Evolutionary conservation across 2,888 invertebrate species (phyloP).

Genomic region (Meghimatium bilineatum): DNA sequence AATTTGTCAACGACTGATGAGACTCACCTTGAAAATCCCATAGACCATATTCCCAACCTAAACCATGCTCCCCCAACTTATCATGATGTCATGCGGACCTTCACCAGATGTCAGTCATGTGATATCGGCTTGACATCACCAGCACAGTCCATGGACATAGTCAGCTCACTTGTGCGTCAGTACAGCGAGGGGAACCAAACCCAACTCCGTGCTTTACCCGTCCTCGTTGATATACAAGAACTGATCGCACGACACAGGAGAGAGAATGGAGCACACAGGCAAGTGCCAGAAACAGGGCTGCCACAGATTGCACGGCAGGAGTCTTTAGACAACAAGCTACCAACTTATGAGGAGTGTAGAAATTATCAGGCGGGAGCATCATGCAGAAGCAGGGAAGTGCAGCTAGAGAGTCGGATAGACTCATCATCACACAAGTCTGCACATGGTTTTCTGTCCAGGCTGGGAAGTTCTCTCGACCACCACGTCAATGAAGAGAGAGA

Average conservation of each 20-base stretch:
- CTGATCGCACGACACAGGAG: slow-evolving; percentile 24
- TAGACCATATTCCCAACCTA: not conserved
- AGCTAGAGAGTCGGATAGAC: too few species aligned
- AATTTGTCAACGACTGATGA: not conserved
- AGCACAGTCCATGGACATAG: not conserved
- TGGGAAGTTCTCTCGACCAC: not conserved
- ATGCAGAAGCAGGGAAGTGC: not conserved
- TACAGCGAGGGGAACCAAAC: slow-evolving; percentile 17
- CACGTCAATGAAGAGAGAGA: not conserved
- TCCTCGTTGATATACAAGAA: slow-evolving; percentile 8
- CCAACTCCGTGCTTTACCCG: not conserved
- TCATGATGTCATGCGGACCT: slow-evolving; percentile 26
- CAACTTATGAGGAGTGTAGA: slow-evolving; percentile 29
- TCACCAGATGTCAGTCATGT: slow-evolving; percentile 32
- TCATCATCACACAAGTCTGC: not conserved
- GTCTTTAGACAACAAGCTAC: slow-evolving; percentile 10
- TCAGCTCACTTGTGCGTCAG: not conserved
- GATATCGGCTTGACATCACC: not conserved
- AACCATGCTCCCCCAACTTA: slow-evolving; percentile 26
- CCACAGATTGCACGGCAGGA: not conserved
- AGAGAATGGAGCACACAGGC: not conserved
- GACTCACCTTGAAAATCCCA: not conserved
- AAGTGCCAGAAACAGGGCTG: not conserved
- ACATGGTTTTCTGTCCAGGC: not conserved
- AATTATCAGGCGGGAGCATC: not conserved